Percentiles rank a stretch among this genome's conserved stretches.
These are phyloP conservation scores for Caenorhabditis briggsae DNA, from an alignment of 1,140 invertebrate species.

Conservation along the genomic window DNA sequence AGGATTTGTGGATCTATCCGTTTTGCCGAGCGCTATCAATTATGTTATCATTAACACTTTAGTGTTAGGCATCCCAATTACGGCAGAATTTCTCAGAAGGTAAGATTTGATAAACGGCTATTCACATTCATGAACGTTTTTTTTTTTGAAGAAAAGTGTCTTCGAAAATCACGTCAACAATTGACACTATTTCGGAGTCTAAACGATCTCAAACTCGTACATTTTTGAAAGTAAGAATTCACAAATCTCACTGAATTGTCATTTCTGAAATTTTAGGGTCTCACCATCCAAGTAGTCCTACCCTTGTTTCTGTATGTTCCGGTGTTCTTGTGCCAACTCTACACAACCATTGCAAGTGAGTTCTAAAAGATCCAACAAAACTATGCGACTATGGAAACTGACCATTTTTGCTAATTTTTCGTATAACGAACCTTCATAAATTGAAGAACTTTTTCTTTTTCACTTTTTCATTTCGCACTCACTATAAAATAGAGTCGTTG, in stretches of 20 bases:
- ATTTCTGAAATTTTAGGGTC: neutral
- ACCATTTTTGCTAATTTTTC: too few species aligned
- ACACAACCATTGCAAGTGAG: neutral
- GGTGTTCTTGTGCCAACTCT: neutral
- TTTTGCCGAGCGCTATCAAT: neutral
- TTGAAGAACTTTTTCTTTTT: too few species aligned
- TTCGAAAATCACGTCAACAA: neutral
- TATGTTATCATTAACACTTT: neutral
- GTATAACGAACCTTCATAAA: too few species aligned
- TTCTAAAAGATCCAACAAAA: too few species aligned
- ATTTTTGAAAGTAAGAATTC: neutral
- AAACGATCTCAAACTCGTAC: neutral
- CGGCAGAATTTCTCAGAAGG: neutral
- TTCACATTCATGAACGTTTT: neutral
- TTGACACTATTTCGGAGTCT: neutral
- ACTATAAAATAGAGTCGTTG: too few species aligned
- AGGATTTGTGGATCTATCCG: neutral
- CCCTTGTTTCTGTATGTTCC: neutral
- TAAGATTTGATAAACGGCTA: neutral
- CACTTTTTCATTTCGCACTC: too few species aligned
- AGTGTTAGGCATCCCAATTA: neutral
- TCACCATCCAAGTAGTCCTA: neutral
- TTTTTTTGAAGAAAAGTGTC: neutral
- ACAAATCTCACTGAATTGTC: neutral
- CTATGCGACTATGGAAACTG: too few species aligned